Conservation (phyloP, 2,888 invertebrate genomes). For the Glyphotaelius pellucidus region DNA sequence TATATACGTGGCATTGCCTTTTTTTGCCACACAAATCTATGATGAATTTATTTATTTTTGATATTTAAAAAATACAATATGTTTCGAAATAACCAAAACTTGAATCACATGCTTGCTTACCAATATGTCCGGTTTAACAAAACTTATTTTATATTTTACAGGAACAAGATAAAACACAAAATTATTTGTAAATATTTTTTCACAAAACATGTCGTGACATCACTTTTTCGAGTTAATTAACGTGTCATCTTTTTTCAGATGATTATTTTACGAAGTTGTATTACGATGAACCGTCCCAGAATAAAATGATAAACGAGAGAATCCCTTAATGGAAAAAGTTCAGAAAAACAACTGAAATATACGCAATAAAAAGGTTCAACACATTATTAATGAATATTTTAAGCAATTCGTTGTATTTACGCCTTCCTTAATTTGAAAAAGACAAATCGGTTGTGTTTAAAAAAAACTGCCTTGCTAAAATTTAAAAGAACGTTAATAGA, state of each 20-base stretch:
- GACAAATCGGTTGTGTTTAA: not conserved
- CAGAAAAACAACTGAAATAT: not conserved
- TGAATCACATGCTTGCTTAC: too few species aligned
- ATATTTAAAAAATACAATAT: too few species aligned
- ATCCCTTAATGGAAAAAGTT: not conserved
- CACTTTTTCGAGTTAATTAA: not conserved
- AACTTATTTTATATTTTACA: too few species aligned
- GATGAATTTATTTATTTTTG: too few species aligned
- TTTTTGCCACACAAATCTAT: too few species aligned
- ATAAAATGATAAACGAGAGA: not conserved
- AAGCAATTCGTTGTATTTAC: not conserved
- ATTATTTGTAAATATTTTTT: too few species aligned
- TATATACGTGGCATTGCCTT: too few species aligned
- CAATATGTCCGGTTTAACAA: too few species aligned
- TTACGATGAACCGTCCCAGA: not conserved
- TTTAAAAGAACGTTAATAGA: not conserved
- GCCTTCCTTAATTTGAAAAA: not conserved
- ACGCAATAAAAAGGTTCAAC: not conserved
- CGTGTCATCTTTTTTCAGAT: not conserved
- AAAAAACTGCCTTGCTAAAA: not conserved
- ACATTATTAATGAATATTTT: not conserved
- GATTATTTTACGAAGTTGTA: not conserved
- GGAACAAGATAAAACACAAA: too few species aligned
- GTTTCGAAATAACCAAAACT: too few species aligned
- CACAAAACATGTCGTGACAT: not conserved